phyloP scores from a whole-genome alignment of 2,888 invertebrate species.

The Atrina japonica region DNA sequence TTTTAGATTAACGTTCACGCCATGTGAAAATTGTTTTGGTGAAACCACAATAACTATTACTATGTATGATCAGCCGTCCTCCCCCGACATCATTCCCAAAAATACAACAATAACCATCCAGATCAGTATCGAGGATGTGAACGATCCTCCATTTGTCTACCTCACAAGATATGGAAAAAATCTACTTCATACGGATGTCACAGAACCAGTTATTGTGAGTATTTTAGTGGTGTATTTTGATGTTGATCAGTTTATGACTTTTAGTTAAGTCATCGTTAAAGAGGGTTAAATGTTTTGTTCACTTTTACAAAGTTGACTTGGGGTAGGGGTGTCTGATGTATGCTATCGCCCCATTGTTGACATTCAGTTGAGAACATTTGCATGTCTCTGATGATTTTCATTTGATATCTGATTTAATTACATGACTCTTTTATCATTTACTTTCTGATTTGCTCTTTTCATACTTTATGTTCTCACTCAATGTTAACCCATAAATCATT shows the following conservation, averaged over 20 bases:
- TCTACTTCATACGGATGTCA: slow-evolving; percentile 43
- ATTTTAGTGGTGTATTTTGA: not conserved
- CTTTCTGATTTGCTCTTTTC: no score
- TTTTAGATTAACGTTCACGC: slow-evolving; percentile 50
- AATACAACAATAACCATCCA: slow-evolving; percentile 42
- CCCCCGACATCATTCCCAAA: slow-evolving; percentile 44
- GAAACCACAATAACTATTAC: slow-evolving; percentile 37
- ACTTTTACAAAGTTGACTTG: no score
- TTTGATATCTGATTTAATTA: no score
- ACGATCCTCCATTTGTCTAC: slow-evolving; percentile 52
- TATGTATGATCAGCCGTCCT: slow-evolving; percentile 48
- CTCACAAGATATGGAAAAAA: slow-evolving; percentile 38
- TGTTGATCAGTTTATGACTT: no score
- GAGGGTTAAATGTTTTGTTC: no score
- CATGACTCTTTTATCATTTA: no score
- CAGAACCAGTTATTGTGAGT: slow-evolving; percentile 52
- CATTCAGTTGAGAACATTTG: no score
- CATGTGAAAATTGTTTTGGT: slow-evolving; percentile 54
- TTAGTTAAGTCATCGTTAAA: no score
- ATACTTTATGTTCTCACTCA: no score
- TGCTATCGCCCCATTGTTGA: no score
- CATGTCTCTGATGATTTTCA: not conserved
- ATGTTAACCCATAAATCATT: no score
- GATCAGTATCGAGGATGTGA: slow-evolving; percentile 42
- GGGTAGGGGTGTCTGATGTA: not conserved